Evolutionary conservation across 2,113 vertebrate species (phyloP), one percentile per base, ranked within the genome.

Genomic region (Anser cygnoides): DNA sequence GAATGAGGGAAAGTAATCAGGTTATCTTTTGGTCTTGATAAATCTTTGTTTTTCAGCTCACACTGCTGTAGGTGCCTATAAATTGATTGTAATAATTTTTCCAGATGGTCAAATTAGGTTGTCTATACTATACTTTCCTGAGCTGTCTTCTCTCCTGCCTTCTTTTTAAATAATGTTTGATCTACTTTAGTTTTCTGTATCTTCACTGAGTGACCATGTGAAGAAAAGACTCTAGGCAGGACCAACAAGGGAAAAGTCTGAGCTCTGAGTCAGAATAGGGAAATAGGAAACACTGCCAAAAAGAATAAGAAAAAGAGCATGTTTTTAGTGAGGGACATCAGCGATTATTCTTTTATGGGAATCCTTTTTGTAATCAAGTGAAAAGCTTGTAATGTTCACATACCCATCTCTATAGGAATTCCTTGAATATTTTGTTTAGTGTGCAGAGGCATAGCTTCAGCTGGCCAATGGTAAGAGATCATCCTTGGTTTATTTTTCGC

Each of bases 401-500:
- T 92, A 76, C 33, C 37, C 46, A 81, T 62, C 63, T 94, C 71
- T 70, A 44, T 55, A 90, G 84, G 91, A 96, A 84, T 91, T 95
- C 97, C 89, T 95, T 94, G 96, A 92, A 92, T 87, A 89, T 97
- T 97, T 96, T 96, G 75, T 84, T 87, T 94, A 90, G 52, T 73
- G 19, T 94, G 37, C 22, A 70, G 77, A 89, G 61, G 57, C 67
- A 70, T 92, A 92, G 89, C 92, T 97, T 89, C 80, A 89, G 62
- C 93, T 83, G 65, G 43, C 84, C 55, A 85, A 46, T 76, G 54
- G 28, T 74, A 77, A 67, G 89, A 95, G 39, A 90, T 59, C n/a
- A 49, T 97, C 88, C 82, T 94, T 77, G 85, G 94, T 96, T 97
- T 97, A 87, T 97, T 97, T 98, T 95, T 90, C 92, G 84, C 71